Percentiles rank a stretch among this genome's conserved stretches.
These are phyloP conservation scores for Spodoptera picta DNA, from an alignment of 2,888 invertebrate species.

Conservation along the genomic window DNA sequence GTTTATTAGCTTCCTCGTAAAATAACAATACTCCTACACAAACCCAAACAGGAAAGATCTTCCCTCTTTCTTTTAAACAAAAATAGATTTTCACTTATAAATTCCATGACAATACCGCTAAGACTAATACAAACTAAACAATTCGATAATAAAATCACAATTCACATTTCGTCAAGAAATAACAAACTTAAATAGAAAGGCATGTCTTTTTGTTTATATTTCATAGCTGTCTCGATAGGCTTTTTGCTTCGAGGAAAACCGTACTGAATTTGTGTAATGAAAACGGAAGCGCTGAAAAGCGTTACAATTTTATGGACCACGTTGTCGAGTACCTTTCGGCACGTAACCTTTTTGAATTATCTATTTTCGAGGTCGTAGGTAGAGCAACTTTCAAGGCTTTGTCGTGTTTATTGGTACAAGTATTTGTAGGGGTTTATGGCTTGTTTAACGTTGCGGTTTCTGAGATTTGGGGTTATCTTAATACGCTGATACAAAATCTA, in stretches of 20 bases:
- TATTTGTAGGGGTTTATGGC: not conserved
- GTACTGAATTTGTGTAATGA: slow-evolving; percentile 32
- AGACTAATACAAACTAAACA: slow-evolving; percentile 23
- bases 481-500: not conserved
- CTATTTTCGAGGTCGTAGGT: slow-evolving; percentile 22
- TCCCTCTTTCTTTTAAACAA: not conserved
- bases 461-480: not conserved
- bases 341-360: slow-evolving; percentile 48
- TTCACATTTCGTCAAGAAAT: slow-evolving; percentile 28
- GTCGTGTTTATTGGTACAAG: slow-evolving; percentile 20
- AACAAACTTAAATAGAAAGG: slow-evolving; percentile 32
- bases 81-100: slow-evolving; percentile 15
- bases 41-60: not conserved
- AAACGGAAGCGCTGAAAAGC: slow-evolving; percentile 37
- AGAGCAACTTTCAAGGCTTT: slow-evolving; percentile 15
- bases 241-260: slow-evolving; percentile 33
- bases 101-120: slow-evolving; percentile 10
- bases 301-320: slow-evolving; percentile 30
- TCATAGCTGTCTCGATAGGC: slow-evolving; percentile 42
- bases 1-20: no score
- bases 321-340: slow-evolving; percentile 16
- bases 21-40: no score
- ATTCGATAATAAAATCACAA: slow-evolving; percentile 35
- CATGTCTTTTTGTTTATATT: slow-evolving; percentile 47
- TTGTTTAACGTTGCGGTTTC: not conserved